Conservation (phyloP, 2,113 vertebrate genomes). For the Hippocampus barbouri region DNA sequence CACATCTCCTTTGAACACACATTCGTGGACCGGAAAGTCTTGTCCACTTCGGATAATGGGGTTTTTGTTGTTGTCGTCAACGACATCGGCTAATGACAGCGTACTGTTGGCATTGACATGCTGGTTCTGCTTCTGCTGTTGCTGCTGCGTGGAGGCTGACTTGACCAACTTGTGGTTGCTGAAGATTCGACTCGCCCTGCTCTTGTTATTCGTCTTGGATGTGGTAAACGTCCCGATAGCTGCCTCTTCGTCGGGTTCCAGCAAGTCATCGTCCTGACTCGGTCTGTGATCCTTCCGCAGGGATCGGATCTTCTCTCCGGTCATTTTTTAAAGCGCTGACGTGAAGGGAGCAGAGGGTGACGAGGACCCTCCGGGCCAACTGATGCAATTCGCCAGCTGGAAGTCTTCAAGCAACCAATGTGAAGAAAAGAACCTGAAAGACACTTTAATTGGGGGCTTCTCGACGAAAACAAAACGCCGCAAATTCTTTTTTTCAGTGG, state of each 20-base stretch:
- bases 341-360: constrained; percentile 45
- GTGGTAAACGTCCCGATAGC: constrained; percentile 79
- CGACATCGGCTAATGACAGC: constrained; percentile 54
- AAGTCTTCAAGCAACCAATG: constrained; percentile 45
- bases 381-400: constrained; percentile 53
- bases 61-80: constrained; percentile 75
- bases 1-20: constrained; percentile 94
- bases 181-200: constrained; percentile 78
- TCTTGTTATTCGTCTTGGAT: constrained; percentile 67
- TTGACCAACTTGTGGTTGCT: constrained; percentile 79
- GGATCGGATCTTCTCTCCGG: constrained; percentile 94
- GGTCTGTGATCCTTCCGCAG: constrained; percentile 87
- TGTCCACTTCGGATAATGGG: constrained; percentile 65
- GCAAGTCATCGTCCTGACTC: constrained; percentile 84
- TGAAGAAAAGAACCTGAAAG: constrained; percentile 65
- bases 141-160: constrained; percentile 65
- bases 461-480: not conserved
- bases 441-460: constrained; percentile 28
- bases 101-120: constrained; percentile 70
- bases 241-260: constrained; percentile 87
- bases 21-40: constrained; percentile 92
- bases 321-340: constrained; percentile 74
- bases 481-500: not conserved
- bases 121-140: constrained; percentile 63
- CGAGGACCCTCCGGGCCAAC: constrained; percentile 65